Base-by-base conservation (phyloP, 2,888 invertebrate species). In the Euproctis similis region DNA sequence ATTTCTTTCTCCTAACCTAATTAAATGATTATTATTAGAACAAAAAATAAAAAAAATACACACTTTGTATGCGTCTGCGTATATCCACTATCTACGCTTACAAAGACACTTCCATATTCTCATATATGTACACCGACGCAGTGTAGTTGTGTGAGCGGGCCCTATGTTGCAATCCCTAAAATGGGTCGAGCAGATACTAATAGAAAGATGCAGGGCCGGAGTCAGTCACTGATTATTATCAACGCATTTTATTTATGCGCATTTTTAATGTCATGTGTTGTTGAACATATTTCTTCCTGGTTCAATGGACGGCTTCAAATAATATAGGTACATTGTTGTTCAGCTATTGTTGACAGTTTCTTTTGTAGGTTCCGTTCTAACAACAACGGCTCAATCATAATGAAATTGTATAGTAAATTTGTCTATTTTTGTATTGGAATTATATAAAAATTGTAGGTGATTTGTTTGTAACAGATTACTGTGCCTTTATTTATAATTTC, bases 91-190 rank as follows among this genome's bases (percentile, higher is more conserved):
- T 43, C 29, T 41, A 28, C 34, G 27, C 43, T 38, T 39, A 42
- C 42, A 48, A 26, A 31, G 8, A 27, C 24, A 34, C 25, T 19
- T 24, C 13, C 9, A 23, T 26, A 36, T 33, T 30, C 31, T 29
- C 31, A 46, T 27, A 29, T 30, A 24, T 33, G 33, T 42, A 45
- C 42, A 46, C 32, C 42, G 39, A 24, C 17, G 13, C 21, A 31
- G 31, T 23, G 32, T 46, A 32, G 56, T 54, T 65, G 66, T 42
- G 68, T 46, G 53, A 32, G 21, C 4, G 19, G 36, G 63, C 73
- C 72, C 75, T 73, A 69, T 82, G 82, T 78, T 75, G 82, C 77
- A 82, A 82, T 80, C 78, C 82, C 81, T 82, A 63, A 82, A 71
- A 81, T 81, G 78, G 82, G 82, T 72, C 82, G 68, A 60, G 59